phyloP scores from a whole-genome alignment of 2,888 invertebrate genomes.

The Cheilosia impressa region DNA sequence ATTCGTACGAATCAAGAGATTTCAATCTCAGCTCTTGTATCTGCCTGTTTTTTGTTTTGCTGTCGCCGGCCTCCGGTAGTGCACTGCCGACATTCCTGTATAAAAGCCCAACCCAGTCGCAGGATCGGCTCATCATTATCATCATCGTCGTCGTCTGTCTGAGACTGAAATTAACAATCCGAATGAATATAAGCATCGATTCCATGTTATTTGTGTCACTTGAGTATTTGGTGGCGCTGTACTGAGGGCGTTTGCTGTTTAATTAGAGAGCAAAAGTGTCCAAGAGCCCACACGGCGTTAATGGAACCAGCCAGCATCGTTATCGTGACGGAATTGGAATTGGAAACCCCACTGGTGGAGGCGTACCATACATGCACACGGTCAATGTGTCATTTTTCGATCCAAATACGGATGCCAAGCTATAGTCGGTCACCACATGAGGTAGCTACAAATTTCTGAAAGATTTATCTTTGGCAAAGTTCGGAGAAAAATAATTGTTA shows the following conservation, averaged over 20 bases:
- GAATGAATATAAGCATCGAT: conserved; percentile 36
- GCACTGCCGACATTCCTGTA: background rate
- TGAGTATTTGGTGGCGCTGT: background rate
- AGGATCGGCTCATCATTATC: background rate
- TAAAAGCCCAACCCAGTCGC: conserved; percentile 29
- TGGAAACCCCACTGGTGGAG: conserved; percentile 11
- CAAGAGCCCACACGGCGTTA: conserved; percentile 9
- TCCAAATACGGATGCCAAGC: conserved; percentile 33
- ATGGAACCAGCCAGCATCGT: background rate
- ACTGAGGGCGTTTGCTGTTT: conserved; percentile 35
- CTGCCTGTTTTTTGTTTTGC: background rate
- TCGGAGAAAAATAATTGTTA: background rate
- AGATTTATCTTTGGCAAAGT: conserved; percentile 15
- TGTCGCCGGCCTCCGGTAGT: background rate
- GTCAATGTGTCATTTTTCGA: conserved; percentile 4
- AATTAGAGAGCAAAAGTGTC: conserved; percentile 31
- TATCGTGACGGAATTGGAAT: conserved; percentile 23
- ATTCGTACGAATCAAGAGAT: conserved; percentile 16
- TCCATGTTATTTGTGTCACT: background rate
- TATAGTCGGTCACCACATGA: background rate
- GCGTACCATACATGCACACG: conserved; percentile 1
- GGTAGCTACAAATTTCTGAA: background rate
- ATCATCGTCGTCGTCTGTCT: background rate
- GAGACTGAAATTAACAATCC: conserved; percentile 22
- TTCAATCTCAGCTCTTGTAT: conserved; percentile 34